Base-by-base conservation (phyloP, 2,888 invertebrate genomes). In the Unio delphinus region DNA sequence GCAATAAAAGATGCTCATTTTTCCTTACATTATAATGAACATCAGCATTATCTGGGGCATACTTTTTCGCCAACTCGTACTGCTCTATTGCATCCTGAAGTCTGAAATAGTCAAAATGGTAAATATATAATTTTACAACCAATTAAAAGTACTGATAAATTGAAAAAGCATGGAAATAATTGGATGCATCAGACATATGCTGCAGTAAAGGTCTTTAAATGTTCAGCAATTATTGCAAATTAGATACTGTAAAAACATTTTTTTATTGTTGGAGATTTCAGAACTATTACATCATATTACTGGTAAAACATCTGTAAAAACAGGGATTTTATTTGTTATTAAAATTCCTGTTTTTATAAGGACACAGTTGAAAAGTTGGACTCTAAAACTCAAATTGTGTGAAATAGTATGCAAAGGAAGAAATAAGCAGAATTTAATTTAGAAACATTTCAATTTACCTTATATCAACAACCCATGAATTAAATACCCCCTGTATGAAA, bases 61-160 rank as follows among this genome's bases (percentile, higher is more conserved):
- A 97, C 78, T 95, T 92, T 65, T 98, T 91, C 4, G 98, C 98
- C 84, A 95, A 93, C 89, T 97, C 96, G 89, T 98, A 98, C 57
- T 97, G 96, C 88, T 96, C 95, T 89, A 96, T 95, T 0, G 98
- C 98, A 90, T 98, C 97, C 84, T 95, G 94, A 1, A 96, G 96
- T 82, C 97, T 91, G 81, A 59, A 86, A 83, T 54, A 68, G 30
- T 55, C 59, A 5, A 58, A 28, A 64, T 3, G 5, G 34, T 23
- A 30, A 55, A 34, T 56, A 55, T 4, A 61, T 20, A 20, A 58
- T 28, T 55, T 65, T 15, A 30, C 28, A 45, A 45, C 11, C 15
- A 45, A 11, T 45, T 45, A 15, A 45, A 45, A 45, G 45, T 45
- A 45, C 3, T 45, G 15, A 45, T 45, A 11, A 45, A 45, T 45